Percentiles rank a stretch among this genome's conserved stretches.
phyloP scores from a whole-genome alignment of 2,113 vertebrate genomes.

The Monarcha castaneiventris region DNA sequence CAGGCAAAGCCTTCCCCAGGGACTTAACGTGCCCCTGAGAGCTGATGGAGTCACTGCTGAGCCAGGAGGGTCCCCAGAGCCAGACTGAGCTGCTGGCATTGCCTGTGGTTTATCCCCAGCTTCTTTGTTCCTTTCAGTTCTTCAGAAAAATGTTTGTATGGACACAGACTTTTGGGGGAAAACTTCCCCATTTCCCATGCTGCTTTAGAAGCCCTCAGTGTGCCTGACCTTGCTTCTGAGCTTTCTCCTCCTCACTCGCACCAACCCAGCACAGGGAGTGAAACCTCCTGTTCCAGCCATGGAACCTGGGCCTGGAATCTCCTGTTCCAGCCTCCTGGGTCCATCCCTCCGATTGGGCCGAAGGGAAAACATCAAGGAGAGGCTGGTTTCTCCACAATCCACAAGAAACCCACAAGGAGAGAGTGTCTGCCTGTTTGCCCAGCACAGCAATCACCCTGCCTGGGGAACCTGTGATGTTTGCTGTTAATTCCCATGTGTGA shows the following conservation, averaged over 20 bases:
- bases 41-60: accelerated
- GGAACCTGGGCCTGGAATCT: background rate
- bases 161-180: background rate
- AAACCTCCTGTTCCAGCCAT: background rate
- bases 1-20: background rate
- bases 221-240: background rate
- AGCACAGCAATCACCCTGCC: background rate
- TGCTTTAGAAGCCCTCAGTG: background rate
- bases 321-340: background rate
- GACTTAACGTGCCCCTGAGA: accelerated
- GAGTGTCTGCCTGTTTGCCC: background rate
- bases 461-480: background rate
- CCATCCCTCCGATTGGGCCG: background rate
- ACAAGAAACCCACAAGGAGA: background rate
- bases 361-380: background rate
- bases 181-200: background rate
- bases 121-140: background rate
- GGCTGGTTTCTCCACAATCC: background rate
- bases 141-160: background rate
- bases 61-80: background rate
- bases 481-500: background rate
- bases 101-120: background rate
- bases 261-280: background rate
- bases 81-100: background rate
- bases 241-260: background rate